A percentile compares a stretch with the other conserved stretches of the same genome.
Evolutionary conservation across 1,140 invertebrate genomes (phyloP).

Genomic region (Aphaenogaster floridana): DNA sequence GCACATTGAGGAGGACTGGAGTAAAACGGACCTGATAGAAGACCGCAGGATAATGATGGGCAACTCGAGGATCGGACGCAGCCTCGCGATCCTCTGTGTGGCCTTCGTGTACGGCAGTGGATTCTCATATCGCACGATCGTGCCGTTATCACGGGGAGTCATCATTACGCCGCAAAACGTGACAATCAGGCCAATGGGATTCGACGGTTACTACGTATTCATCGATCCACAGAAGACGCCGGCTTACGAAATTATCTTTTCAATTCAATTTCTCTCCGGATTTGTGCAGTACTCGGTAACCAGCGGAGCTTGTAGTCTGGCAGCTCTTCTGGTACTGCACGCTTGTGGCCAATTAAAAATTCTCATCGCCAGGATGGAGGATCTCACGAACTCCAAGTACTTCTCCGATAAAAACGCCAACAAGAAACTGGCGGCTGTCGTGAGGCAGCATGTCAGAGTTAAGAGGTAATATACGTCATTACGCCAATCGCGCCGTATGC

Average conservation of each 20-base stretch:
- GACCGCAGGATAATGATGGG: constrained; percentile 34
- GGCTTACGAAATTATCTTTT: constrained; percentile 72
- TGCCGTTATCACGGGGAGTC: constrained; percentile 26
- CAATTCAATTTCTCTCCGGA: constrained; percentile 68
- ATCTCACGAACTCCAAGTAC: background rate
- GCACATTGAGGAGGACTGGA: constrained; percentile 77
- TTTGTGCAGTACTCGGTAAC: constrained; percentile 70
- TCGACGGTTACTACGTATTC: constrained; percentile 66
- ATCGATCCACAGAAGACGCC: constrained; percentile 66
- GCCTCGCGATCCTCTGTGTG: background rate
- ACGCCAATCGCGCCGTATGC: background rate
- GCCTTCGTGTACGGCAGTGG: constrained; percentile 50
- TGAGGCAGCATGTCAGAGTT: constrained; percentile 72
- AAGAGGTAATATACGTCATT: constrained; percentile 46
- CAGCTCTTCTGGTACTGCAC: constrained; percentile 75
- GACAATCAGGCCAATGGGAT: constrained; percentile 60
- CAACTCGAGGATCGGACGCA: constrained; percentile 36
- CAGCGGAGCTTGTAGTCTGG: constrained; percentile 66
- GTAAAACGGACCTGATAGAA: background rate
- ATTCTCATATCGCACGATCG: constrained; percentile 43
- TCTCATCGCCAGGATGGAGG: constrained; percentile 63
- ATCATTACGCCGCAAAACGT: constrained; percentile 23
- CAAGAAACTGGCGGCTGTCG: constrained; percentile 68
- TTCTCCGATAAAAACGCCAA: constrained; percentile 16
- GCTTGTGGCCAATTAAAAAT: constrained; percentile 76